Conservation (phyloP, 2,888 invertebrate genomes). For the Tanypteryx hageni region DNA sequence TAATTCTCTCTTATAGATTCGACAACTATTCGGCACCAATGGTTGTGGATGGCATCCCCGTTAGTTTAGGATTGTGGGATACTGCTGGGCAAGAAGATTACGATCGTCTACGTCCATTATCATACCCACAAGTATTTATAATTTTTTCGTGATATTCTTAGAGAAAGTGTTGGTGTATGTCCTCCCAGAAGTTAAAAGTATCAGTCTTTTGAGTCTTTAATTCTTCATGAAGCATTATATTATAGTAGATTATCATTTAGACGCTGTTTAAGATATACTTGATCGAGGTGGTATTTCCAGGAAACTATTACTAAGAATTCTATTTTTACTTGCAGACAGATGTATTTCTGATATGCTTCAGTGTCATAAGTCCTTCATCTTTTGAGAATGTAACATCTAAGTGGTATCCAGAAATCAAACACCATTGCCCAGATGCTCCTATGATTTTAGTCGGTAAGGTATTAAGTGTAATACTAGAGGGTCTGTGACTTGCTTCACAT, state of each 20-base stretch:
- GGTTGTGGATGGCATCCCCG: constrained; percentile 98
- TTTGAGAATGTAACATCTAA: constrained; percentile 99
- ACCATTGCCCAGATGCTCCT: constrained; percentile 99
- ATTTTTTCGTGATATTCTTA: not conserved
- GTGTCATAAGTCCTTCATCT: constrained; percentile 98
- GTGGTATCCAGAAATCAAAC: constrained; percentile 99
- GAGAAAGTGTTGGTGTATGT: not conserved
- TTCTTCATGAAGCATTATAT: not conserved
- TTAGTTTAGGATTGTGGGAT: constrained; percentile 98
- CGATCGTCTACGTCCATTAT: constrained; percentile 95
- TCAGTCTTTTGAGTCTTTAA: not conserved
- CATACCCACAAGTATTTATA: constrained; percentile 87
- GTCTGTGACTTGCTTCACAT: no score
- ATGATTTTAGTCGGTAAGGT: constrained; percentile 96
- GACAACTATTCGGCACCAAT: constrained; percentile 99
- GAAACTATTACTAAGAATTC: constrained; percentile 40
- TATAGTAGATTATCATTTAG: constrained; percentile 15
- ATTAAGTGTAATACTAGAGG: no score
- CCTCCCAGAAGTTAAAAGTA: not conserved
- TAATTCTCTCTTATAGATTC: constrained; percentile 80
- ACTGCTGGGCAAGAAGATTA: constrained; percentile 99
- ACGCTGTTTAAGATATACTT: not conserved
- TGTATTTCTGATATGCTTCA: constrained; percentile 99
- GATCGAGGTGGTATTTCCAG: not conserved
- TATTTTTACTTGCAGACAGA: constrained; percentile 84